Evolutionary conservation across 2,888 invertebrate species (phyloP).

Genomic region (Ischnus inquisitorius): DNA sequence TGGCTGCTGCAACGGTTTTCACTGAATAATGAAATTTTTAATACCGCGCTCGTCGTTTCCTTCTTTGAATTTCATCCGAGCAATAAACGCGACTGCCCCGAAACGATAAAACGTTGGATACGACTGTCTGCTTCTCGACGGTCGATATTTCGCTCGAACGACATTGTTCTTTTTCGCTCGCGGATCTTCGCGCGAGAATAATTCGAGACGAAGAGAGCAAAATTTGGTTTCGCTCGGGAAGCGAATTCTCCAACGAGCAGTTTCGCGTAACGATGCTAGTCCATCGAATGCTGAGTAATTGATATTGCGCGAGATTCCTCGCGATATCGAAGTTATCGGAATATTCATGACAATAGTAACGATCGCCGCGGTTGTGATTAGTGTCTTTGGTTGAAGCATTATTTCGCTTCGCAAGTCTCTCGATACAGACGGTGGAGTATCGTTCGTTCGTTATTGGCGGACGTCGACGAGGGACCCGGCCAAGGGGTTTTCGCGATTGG

Average conservation of each 20-base stretch:
- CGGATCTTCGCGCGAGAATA: neutral
- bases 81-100: neutral
- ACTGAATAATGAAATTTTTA: slow-evolving; percentile 11
- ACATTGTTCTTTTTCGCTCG: too few relatives aligned
- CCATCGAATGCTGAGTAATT: neutral
- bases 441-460: slow-evolving; percentile 43
- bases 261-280: neutral
- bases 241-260: neutral
- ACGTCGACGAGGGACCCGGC: slow-evolving; percentile 54
- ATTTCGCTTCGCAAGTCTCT: neutral
- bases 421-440: neutral
- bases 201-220: neutral
- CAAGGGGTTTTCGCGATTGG: slow-evolving; percentile 64
- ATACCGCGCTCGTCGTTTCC: slow-evolving; percentile 18
- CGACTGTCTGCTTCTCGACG: too few relatives aligned
- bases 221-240: neutral
- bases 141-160: neutral
- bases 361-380: neutral
- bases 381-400: neutral
- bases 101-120: too few relatives aligned
- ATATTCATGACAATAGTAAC: neutral
- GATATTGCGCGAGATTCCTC: neutral
- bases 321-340: neutral
- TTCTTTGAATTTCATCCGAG: neutral
- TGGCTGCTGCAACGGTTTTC: slow-evolving; percentile 11